Base-by-base conservation (phyloP, 2,888 invertebrate genomes). In the Ecliptopera silaceata region DNA sequence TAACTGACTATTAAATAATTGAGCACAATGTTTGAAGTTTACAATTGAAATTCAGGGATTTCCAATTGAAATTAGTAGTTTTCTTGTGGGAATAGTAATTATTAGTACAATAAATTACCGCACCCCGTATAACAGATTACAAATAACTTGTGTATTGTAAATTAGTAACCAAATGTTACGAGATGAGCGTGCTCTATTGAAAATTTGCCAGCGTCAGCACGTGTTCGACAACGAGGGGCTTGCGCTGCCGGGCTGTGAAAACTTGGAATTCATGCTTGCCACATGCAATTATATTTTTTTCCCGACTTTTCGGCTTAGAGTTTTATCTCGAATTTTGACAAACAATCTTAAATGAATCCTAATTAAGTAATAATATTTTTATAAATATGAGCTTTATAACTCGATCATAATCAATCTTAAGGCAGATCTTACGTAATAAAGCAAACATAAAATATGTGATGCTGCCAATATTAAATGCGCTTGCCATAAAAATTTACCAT, bases 171-270 rank as follows among this genome's bases (percentile, higher is more conserved):
- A 26, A 26, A 26, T 26, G 26, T 26, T 20, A 20, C 12, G 2
- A 22, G 4, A 22, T 5, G 8, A 13, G 12, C 20, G 12, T 22
- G 42, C 13, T 22, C 56, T 55, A 54, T 49, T 58, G 56, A 56
- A 56, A 50, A 46, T 46, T 34, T 46, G 50, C 50, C 56, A 46
- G 46, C 29, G 50, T 51, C 45, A 56, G 50, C 56, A 56, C 56
- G 50, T 56, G 56, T 39, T 15, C 17, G 20, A 42, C 13, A 56
- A 62, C 49, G 59, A 43, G 54, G 48, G 29, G 17, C 29, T 8
- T 52, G 18, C 38, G 43, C 17, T 38, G 20, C 17, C 13, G 11
- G 32, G 49, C 22, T 26, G n/a, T 18, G 36, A 13, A 42, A 34
- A 50, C 15, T 41, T n/a, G n/a, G n/a, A 6, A 42, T 4, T 29